Evolutionary conservation across 2,888 invertebrate genomes (phyloP).

Genomic region (Geotrupes spiniger): DNA sequence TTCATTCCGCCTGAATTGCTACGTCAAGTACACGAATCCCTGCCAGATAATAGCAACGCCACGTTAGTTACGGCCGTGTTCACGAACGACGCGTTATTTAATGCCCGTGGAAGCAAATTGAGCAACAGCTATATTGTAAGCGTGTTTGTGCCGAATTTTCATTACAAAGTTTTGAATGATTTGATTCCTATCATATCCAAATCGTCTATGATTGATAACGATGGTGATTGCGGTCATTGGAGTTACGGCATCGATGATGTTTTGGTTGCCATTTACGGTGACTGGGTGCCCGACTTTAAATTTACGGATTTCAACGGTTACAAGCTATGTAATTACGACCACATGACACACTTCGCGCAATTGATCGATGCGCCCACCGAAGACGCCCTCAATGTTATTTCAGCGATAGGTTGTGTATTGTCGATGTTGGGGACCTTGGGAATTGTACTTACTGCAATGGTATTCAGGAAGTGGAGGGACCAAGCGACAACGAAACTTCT

Average conservation of each 20-base stretch:
- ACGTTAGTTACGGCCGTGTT: neutral
- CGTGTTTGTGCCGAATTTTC: neutral
- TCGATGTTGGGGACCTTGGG: constrained; percentile 51
- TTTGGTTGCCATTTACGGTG: constrained; percentile 9
- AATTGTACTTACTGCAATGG: constrained; percentile 51
- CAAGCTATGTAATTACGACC: constrained; percentile 54
- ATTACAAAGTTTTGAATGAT: neutral
- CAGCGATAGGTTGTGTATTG: constrained; percentile 51
- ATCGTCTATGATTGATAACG: neutral
- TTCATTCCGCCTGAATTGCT: neutral
- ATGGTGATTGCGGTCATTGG: no score
- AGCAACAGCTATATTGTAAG: no score
- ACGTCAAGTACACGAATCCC: no score
- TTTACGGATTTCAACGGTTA: constrained; percentile 19
- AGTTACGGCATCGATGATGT: constrained; percentile 11
- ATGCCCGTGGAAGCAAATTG: no score
- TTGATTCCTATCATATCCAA: neutral
- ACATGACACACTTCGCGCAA: constrained; percentile 57
- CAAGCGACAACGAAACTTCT: constrained; percentile 59
- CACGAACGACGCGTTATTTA: neutral
- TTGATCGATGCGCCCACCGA: constrained; percentile 49
- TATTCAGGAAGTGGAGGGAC: constrained; percentile 58
- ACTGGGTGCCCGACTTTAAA: constrained; percentile 1
- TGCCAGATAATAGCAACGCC: no score
- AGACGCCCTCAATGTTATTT: constrained; percentile 48